Evolutionary conservation across 2,888 invertebrate species (phyloP), one percentile per base, ranked within the genome.

Genomic region (Nomada ruficornis): DNA sequence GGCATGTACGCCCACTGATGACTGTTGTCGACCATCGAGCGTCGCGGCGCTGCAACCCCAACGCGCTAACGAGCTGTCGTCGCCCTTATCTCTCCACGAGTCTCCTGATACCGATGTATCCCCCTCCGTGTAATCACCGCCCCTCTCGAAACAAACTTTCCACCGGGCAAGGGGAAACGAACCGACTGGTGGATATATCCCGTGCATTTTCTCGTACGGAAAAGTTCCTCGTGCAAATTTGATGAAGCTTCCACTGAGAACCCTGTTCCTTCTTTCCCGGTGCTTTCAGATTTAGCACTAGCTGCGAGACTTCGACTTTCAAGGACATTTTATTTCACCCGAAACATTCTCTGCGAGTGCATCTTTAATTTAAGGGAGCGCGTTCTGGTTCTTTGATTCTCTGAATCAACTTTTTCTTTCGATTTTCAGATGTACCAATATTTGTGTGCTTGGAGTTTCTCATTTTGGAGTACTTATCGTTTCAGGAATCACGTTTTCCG

Each of bases 31-130:
- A 84, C 78, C 89, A 90, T 89, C 89, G 89, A 85, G 87, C 90
- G 89, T 91, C 89, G 89, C 88, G 89, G 7, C 52, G 52, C n/a
- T 86, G 88, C 89, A 88, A 86, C 86, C 85, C 83, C 84, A 63
- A 55, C 81, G 80, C 82, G 80, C 88, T 93, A 93, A 93, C 92
- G 92, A 93, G 92, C 93, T 90, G 89, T 89, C 90, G 89, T 89
- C 92, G 85, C 83, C 82, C 86, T 86, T 88, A 82, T 83, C 82
- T 85, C 82, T 79, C 82, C 73, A 68, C 80, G 69, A 80, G 78
- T 80, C 84, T 74, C 82, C 77, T 52, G 80, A 83, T 79, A 79
- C 83, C 80, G 65, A 67, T 71, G 69, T 60, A 69, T 80, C 69
- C 82, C 70, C 62, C 52, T 18, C 64, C 2, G 69, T 64, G 72